Evolutionary conservation across 1,140 invertebrate genomes (phyloP), one percentile per base, ranked within the genome.

Genomic region (Mya arenaria): DNA sequence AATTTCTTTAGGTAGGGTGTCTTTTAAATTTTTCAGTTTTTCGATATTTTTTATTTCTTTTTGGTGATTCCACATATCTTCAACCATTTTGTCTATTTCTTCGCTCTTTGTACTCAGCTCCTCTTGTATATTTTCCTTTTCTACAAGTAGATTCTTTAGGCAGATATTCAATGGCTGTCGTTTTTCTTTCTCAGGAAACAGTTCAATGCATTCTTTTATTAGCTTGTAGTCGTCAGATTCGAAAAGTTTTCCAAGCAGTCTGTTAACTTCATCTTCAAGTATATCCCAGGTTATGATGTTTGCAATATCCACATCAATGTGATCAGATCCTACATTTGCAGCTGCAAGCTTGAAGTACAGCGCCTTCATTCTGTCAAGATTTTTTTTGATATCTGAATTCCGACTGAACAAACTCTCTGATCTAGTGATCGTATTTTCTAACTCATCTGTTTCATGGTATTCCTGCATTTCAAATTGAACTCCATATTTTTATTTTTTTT

Each of bases 61-160:
- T 28, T 66, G 48, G 44, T 80, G 77, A 34, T 80, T 69, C 55
- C 63, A 80, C 30, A 71, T n/a, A 44, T 80, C 77, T 60, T 62
- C 19, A 4, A 58, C 55, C 77, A 80, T 71, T 39, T 60, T 30
- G 28, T 80, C 48, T 28, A 62, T 62, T 39, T 80, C 63, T 17
- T 41, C 44, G 25, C 55, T 30, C 30, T 62, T 55, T 6, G 36
- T 55, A 58, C 17, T 60, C 1, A 80, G 56, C 62, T 32, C 34
- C 15, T 48, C 63, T 39, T 80, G 44, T 10, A 80, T 19, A 6
- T 80, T 36, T 55, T 71, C 62, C n/a, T 71, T 80, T 17, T 60
- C 48, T 6, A 37, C 56, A 30, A 37, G n/a, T 69, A 58, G 4
- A 36, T 19, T 60, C 17, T 80, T 48, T 37, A 80, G 69, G 19